These are phyloP conservation scores for Cherax quadricarinatus DNA, from an alignment of 1,140 invertebrate genomes.

Conservation along the genomic window DNA sequence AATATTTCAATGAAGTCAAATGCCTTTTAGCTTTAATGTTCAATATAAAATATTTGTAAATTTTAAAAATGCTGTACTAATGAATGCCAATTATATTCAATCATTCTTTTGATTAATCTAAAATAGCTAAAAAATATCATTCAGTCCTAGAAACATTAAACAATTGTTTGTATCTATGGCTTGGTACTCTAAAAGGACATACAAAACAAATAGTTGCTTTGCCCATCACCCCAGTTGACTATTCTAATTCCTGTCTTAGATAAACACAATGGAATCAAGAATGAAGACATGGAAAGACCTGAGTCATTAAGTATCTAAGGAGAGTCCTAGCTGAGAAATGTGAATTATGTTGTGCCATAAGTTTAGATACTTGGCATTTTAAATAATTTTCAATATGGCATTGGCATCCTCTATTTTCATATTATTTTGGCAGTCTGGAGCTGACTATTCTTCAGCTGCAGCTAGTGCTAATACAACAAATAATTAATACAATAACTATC, in stretches of 20 bases:
- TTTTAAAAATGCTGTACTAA: not conserved
- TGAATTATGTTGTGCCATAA: not conserved
- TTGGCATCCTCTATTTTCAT: not conserved
- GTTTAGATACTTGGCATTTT: not conserved
- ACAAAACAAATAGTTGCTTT: not conserved
- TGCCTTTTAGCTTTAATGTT: not conserved
- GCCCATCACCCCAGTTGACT: not conserved
- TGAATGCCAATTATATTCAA: too few relatives aligned
- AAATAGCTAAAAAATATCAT: too few relatives aligned
- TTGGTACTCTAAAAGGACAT: conserved; percentile 18
- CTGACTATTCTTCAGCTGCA: not conserved
- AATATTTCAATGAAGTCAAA: not conserved
- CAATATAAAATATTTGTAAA: not conserved
- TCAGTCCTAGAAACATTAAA: not conserved
- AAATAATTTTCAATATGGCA: not conserved
- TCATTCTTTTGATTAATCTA: too few relatives aligned
- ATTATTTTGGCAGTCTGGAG: not conserved
- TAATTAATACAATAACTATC: not conserved
- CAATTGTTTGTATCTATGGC: not conserved
- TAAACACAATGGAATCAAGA: conserved; percentile 37
- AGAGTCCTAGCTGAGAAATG: not conserved
- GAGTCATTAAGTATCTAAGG: not conserved
- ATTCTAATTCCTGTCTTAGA: not conserved
- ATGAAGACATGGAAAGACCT: conserved; percentile 3
- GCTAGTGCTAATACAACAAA: not conserved